Base-by-base conservation (phyloP, 2,888 invertebrate genomes). In the Eristalis pertinax region DNA sequence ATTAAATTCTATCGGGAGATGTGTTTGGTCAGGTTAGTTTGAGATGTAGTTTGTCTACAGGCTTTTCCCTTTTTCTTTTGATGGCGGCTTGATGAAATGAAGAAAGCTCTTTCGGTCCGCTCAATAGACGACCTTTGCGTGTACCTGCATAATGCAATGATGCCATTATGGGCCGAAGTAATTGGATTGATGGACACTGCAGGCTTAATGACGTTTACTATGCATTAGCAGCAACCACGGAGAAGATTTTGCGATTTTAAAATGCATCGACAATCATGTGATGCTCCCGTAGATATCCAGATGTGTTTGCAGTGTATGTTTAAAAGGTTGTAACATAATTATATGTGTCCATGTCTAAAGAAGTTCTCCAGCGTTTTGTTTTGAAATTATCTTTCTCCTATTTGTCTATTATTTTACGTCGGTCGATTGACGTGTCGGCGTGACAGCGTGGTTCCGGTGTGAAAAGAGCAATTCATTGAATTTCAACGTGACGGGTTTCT, bases 101-200 rank as follows among this genome's bases (percentile, higher is more conserved):
- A 75, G 41, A 58, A 32, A 60, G 32, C 81, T 75, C 81, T 81
- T 75, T 43, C 19, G 41, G 43, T 70, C 58, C 76, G 8, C 38
- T 76, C 65, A 75, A 22, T 43, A 29, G 62, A 58, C 19, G 26
- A 65, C 19, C 60, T 62, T 64, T 32, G 43, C 78, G 74, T 78
- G 75, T 35, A 50, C 78, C 67, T 83, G 78, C 82, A 86, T 86
- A 86, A 83, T 82, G 82, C 70, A 67, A 41, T 50, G 73, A 74
- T 73, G 68, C 74, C 29, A 69, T 86, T 86, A 83, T 11, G 56
- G 74, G 58, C 65, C 70, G 58, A 69, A 64, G 82, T 86, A 82
- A 86, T 78, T 83, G 70, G 65, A 79, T 70, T 83, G 78, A 86
- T 79, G 74, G 74, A 64, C 73, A 41, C 10, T 69, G 60, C 63